Evolutionary conservation across 2,113 vertebrate species (phyloP), one percentile per base, ranked within the genome.

Genomic region (Tringa solitaria): DNA sequence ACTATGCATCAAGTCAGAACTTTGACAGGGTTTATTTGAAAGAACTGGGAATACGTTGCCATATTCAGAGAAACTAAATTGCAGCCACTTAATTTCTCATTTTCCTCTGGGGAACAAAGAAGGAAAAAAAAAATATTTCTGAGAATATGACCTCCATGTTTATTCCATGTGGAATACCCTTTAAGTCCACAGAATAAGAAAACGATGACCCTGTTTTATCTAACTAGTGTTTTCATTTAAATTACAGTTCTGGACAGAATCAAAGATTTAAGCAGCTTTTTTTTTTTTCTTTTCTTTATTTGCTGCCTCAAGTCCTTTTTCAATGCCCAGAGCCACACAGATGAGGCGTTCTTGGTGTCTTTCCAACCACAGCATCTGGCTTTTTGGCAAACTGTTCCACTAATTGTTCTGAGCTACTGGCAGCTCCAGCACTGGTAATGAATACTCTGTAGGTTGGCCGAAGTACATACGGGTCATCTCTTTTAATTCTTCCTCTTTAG

Each of bases 341-440:
- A 87, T 2, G 30, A 94, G 83, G 26, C 30, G 28, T 83, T 95
- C 85, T 63, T 97, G 95, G 87, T 90, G 50, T 74, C 27, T 67
- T 87, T 97, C 96, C 97, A 96, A 67, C 30, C 86, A 70, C 78
- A 95, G 88, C 90, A 95, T 97, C 96, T 96, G 96, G 90, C 41
- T 93, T 30, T 78, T 78, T 94, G 94, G 94, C 93, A 93, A 80
- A 33, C 54, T 57, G 35, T 41, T 95, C 59, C 51, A 65, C 91
- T 97, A 83, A 96, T 90, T 87, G 68, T 90, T 93, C 86, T 93
- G 94, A 95, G 81, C 91, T 65, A 81, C 28, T 73, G 76, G 87
- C 93, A 91, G 93, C 86, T 94, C 91, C 86, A 89, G 78, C 84
- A 87, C 72, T 89, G 73, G 87, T 96, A 56, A 78, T 84, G 82